phyloP scores from a whole-genome alignment of 2,797 vertebrate genomes.

The Hypotaenidia philippensis region DNA sequence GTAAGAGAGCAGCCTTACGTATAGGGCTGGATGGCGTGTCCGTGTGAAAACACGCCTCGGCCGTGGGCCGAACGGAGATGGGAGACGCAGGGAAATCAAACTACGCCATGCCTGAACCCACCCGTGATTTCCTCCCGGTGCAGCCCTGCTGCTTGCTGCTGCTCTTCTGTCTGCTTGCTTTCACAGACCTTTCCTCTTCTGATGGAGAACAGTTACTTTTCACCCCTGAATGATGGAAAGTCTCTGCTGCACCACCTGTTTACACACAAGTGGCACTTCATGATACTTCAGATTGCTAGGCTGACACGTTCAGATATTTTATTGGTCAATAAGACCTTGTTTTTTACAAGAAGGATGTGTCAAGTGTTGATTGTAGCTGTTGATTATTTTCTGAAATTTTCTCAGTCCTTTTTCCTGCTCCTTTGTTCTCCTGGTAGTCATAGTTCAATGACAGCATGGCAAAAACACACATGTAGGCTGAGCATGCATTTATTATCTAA shows the following conservation, averaged over 20 bases:
- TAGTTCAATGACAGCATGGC: not conserved
- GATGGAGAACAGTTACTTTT: not conserved
- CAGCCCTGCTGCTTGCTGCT: fast-evolving
- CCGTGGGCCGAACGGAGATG: fast-evolving
- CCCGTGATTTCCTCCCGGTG: fast-evolving
- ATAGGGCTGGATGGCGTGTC: fast-evolving
- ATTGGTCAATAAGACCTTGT: not conserved
- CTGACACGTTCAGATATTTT: not conserved
- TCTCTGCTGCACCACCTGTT: not conserved
- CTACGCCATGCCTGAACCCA: fast-evolving
- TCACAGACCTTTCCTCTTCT: not conserved
- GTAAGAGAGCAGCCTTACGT: fast-evolving
- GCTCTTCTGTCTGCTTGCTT: fast-evolving
- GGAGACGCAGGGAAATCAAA: not conserved
- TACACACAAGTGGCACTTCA: not conserved
- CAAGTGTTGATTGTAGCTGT: not conserved
- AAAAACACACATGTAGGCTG: not conserved
- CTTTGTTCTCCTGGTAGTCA: not conserved
- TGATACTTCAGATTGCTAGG: not conserved
- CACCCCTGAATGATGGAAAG: not conserved
- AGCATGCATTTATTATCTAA: not conserved
- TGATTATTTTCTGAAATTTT: not conserved
- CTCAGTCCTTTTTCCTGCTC: not conserved
- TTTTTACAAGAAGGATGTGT: not conserved
- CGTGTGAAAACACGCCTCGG: fast-evolving